Evolutionary conservation across 2,888 invertebrate species (phyloP), one percentile per base, ranked within the genome.

Genomic region (Pardosa pseudoannulata): DNA sequence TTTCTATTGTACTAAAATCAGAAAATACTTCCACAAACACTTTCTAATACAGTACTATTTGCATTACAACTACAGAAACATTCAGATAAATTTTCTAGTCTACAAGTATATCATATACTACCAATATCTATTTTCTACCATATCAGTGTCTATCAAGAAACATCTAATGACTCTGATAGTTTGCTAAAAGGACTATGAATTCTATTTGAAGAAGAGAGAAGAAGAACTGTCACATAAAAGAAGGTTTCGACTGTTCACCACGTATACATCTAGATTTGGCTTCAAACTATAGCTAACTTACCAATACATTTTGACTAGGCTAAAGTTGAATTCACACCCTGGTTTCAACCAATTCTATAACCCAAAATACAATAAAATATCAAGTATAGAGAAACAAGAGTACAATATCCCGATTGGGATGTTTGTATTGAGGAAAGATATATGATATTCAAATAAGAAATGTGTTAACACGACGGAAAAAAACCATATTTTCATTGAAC

Each of bases 291-390:
- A 56, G 68, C 72, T 36, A 72, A 85, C 83, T 85, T 85, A 85
- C 83, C 83, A 73, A 19, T 50, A 23, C 36, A 65, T 72, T 76
- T 80, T 74, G 73, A 28, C 29, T 76, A 62, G 19, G 65, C 27
- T 27, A 68, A 70, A 16, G 82, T 36, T 62, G 82, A 72, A 64
- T 67, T 67, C 50, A n/a, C 29, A 32, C 29, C 36, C 73, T 28
- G 72, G 29, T 29, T 67, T 85, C 83, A 85, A 85, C 83, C 83
- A 78, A 85, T 73, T 56, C 83, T 85, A 85, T 62, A 85, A 79
- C 83, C 83, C 83, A 85, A 85, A 85, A 75, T 56, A 85, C 50
- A 78, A 78, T 41, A 78, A 67, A 83, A 56, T 64, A 70, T 75
- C 67, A 67, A 78, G 36, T 62, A 41, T 39, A 65, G 27, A 28